A percentile compares a stretch with the other conserved stretches of the same genome.
Conservation (phyloP, 2,888 invertebrate genomes). For the Machimus atricapillus region DNA sequence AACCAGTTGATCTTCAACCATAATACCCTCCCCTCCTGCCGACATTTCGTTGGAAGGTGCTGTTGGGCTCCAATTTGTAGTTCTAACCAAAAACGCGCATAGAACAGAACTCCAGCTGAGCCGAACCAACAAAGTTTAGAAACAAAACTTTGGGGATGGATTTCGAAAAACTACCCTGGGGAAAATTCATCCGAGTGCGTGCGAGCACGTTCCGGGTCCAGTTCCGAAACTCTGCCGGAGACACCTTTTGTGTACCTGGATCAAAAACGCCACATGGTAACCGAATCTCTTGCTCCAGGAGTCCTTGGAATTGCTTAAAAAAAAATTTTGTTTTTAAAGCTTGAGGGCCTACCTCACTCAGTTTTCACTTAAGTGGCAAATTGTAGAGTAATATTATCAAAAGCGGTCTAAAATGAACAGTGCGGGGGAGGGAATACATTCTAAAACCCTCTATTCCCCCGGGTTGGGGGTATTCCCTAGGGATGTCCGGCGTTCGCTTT, state of each 20-base stretch:
- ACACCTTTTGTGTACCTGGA: background rate
- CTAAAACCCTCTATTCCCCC: background rate
- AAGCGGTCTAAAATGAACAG: background rate
- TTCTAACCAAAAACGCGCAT: background rate
- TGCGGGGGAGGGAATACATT: background rate
- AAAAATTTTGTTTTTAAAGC: background rate
- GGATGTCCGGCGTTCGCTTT: background rate
- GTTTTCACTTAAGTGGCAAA: background rate
- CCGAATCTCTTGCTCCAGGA: background rate
- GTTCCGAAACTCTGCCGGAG: background rate
- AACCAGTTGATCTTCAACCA: background rate
- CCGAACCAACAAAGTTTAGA: background rate
- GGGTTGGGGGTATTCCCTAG: background rate
- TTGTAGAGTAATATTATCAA: background rate
- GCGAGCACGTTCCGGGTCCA: background rate
- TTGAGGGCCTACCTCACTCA: background rate
- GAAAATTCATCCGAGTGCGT: background rate
- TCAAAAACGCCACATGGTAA: background rate
- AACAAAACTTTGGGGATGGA: background rate
- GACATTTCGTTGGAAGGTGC: background rate
- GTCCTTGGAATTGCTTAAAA: background rate
- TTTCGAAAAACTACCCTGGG: background rate
- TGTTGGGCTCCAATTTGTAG: background rate
- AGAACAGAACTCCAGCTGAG: background rate
- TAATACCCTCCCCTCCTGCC: background rate